Percentiles rank a stretch among this genome's conserved stretches.
phyloP scores from a whole-genome alignment of 2,888 invertebrate genomes.

The Choreutis nemorana region DNA sequence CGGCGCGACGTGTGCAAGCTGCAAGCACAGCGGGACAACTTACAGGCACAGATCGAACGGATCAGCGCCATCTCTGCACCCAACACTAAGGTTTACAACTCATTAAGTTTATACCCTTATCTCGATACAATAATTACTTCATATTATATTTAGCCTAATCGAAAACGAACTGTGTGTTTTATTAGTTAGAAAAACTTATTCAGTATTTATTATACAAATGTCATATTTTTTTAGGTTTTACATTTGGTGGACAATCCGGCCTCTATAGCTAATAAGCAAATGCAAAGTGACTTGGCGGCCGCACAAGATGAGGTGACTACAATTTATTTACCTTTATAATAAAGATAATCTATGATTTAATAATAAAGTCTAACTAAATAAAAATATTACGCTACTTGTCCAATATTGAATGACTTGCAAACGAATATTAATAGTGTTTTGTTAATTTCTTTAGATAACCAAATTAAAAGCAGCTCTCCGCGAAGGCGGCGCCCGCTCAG shows the following conservation, averaged over 20 bases:
- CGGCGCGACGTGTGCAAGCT: conserved; percentile 56
- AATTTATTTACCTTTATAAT: too few species aligned
- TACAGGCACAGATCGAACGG: conserved; percentile 73
- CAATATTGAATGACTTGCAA: too few species aligned
- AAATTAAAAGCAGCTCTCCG: conserved; percentile 63
- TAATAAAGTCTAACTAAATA: neutral
- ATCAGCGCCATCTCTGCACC: conserved; percentile 16
- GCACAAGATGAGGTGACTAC: conserved; percentile 71
- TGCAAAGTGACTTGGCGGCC: conserved; percentile 72
- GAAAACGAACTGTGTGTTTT: too few species aligned
- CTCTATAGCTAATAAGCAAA: conserved; percentile 70
- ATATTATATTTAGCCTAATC: too few species aligned
- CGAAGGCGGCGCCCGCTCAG: conserved; percentile 30
- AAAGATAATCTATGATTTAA: too few species aligned
- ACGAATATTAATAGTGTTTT: neutral
- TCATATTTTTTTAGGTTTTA: conserved; percentile 56
- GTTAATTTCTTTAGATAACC: conserved; percentile 45
- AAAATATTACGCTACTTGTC: too few species aligned
- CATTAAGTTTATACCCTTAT: too few species aligned
- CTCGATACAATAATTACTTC: too few species aligned
- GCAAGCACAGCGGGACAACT: conserved; percentile 64
- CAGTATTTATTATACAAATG: too few species aligned
- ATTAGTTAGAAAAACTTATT: too few species aligned
- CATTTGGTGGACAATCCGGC: conserved; percentile 80
- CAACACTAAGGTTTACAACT: conserved; percentile 27